These are phyloP conservation scores for Holothuria glaberrima DNA, from an alignment of 35 echinoderm and acorn worm species.

Conservation along the genomic window DNA sequence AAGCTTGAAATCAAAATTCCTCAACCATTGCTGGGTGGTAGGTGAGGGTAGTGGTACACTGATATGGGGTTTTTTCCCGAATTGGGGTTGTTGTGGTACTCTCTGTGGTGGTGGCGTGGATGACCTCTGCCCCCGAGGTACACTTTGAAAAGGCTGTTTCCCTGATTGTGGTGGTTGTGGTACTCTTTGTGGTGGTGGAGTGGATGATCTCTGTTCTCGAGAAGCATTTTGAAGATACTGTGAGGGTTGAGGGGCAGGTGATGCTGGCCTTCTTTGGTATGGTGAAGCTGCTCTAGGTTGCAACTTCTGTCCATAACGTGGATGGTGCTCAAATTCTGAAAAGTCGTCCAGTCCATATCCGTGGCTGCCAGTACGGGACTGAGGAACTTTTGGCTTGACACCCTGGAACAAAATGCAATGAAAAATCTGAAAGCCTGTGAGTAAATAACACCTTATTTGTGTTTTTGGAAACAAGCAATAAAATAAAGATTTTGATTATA, in stretches of 20 bases:
- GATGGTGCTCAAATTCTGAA: neutral
- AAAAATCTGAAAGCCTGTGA: neutral
- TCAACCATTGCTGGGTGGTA: constrained; percentile 57
- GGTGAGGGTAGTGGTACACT: neutral
- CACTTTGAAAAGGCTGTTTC: too few species aligned
- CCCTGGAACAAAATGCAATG: neutral
- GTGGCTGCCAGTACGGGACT: neutral
- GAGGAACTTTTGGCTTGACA: neutral
- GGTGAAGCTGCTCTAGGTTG: neutral
- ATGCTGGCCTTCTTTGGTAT: neutral
- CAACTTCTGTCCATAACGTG: too few species aligned
- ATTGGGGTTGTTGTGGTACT: neutral
- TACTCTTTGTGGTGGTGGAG: neutral
- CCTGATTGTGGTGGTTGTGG: constrained; percentile 1
- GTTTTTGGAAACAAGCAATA: neutral
- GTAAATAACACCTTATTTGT: neutral
- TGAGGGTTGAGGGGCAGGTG: neutral
- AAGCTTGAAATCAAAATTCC: constrained; percentile 53
- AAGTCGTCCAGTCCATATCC: neutral
- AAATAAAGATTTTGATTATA: neutral
- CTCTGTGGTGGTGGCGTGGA: too few species aligned
- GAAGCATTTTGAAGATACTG: neutral
- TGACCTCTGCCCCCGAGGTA: too few species aligned
- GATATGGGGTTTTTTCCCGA: neutral
- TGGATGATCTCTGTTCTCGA: neutral